These are phyloP conservation scores for Anthopleura xanthogrammica DNA, from an alignment of 92 coral and sea anemone species.

Conservation along the genomic window DNA sequence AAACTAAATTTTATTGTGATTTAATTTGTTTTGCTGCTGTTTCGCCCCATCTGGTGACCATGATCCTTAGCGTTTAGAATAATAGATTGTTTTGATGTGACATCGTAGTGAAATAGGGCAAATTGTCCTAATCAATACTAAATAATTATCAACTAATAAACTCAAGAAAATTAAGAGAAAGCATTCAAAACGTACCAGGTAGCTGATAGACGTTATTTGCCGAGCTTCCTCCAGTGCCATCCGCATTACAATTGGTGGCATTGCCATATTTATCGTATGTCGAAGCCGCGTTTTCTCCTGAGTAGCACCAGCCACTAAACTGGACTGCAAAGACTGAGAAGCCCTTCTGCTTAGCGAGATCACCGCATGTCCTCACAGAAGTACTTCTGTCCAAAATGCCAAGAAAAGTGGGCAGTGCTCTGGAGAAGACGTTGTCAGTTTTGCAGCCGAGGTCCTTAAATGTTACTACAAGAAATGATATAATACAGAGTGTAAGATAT, in stretches of 20 bases:
- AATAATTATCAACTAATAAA: neutral
- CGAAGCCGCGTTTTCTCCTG: slow-evolving; percentile 6
- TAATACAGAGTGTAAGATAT: neutral
- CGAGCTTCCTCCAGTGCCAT: slow-evolving; percentile 19
- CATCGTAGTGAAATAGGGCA: no score
- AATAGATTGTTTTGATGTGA: no score
- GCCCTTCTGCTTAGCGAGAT: neutral
- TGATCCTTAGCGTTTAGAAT: no score
- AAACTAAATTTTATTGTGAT: no score
- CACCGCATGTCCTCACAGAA: slow-evolving; percentile 17
- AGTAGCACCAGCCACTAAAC: neutral
- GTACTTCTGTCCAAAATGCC: neutral
- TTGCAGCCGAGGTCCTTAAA: slow-evolving; percentile 19
- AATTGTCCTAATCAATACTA: neutral
- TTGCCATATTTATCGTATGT: slow-evolving; percentile 10
- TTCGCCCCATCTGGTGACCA: no score
- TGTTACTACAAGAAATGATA: neutral
- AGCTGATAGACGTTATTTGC: slow-evolving; percentile 19
- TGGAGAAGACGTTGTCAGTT: neutral
- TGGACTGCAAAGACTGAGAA: slow-evolving; percentile 15
- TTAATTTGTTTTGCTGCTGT: no score
- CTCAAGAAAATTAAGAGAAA: no score
- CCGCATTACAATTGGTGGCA: neutral
- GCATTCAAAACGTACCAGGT: neutral
- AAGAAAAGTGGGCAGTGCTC: slow-evolving; percentile 8